Conservation (phyloP, 2,888 invertebrate species). For the Cabera pusaria region DNA sequence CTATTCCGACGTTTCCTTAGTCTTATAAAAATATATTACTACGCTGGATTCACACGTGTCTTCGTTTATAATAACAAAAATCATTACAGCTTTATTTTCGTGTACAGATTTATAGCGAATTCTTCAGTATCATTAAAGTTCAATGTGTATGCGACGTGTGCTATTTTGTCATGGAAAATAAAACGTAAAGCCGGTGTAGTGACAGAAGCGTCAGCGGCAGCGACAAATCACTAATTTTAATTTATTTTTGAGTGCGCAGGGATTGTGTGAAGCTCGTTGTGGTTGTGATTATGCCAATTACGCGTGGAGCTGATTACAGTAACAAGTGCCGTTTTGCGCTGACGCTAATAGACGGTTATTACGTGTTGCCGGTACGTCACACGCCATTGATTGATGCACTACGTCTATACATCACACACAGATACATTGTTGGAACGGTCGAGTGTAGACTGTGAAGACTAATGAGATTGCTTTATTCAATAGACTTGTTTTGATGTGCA, state of each 20-base stretch:
- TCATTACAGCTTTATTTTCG: conserved; percentile 15
- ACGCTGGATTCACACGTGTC: conserved; percentile 3
- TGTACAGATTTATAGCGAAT: conserved; percentile 13
- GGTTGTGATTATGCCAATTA: conserved; percentile 29
- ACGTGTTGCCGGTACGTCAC: conserved; percentile 21
- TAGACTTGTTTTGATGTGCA: too few species aligned
- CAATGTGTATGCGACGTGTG: conserved; percentile 16
- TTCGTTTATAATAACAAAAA: conserved; percentile 7
- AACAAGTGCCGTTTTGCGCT: conserved; percentile 23
- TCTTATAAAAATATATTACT: too few species aligned
- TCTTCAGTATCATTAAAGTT: conserved; percentile 17
- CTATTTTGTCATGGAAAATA: conserved; percentile 18
- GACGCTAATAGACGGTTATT: conserved; percentile 18
- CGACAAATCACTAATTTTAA: too few species aligned
- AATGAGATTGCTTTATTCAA: too few species aligned
- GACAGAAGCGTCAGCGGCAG: conserved; percentile 14
- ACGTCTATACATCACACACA: too few species aligned
- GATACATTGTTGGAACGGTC: too few species aligned
- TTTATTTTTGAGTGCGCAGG: too few species aligned
- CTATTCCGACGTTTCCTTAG: too few species aligned
- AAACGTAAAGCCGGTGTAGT: conserved; percentile 6
- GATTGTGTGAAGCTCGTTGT: conserved; percentile 12
- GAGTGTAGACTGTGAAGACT: too few species aligned
- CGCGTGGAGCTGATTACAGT: conserved; percentile 25
- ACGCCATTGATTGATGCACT: conserved; percentile 11